phyloP scores from a whole-genome alignment of 2,797 vertebrate genomes.

The Falco berigora region DNA sequence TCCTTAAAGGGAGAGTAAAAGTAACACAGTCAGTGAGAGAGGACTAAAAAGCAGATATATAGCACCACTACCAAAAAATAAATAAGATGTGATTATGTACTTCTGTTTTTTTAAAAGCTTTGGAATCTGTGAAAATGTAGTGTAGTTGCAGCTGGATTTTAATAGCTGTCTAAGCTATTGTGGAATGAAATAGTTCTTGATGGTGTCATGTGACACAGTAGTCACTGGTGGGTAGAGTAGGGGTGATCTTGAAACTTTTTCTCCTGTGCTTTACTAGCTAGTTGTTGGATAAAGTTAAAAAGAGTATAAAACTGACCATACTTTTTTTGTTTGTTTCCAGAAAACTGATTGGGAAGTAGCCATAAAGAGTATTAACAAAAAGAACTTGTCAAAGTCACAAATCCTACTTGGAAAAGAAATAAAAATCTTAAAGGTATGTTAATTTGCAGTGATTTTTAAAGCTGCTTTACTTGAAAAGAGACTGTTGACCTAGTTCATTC shows the following conservation, averaged over 20 bases:
- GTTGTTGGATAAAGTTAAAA: neutral
- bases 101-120: neutral
- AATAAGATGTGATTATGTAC: neutral
- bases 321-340: slow-evolving; percentile 60
- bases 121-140: neutral
- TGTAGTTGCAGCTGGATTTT: neutral
- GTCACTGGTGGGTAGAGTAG: neutral
- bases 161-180: slow-evolving; percentile 1
- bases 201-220: slow-evolving; percentile 1
- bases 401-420: slow-evolving; percentile 91
- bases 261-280: neutral
- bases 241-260: neutral
- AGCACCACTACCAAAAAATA: neutral
- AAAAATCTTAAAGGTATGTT: slow-evolving; percentile 85
- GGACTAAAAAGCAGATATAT: neutral
- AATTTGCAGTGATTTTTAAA: slow-evolving; percentile 33
- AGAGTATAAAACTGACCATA: neutral
- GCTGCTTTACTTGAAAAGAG: slow-evolving; percentile 25
- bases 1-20: neutral
- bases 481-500: slow-evolving; percentile 42
- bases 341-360: slow-evolving; percentile 91
- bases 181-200: slow-evolving; percentile 24
- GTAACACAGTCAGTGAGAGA: neutral
- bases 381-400: slow-evolving; percentile 88
- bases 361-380: slow-evolving; percentile 92